phyloP scores from a whole-genome alignment of 2,797 vertebrate species.

The Zenarchopterus dispar region DNA sequence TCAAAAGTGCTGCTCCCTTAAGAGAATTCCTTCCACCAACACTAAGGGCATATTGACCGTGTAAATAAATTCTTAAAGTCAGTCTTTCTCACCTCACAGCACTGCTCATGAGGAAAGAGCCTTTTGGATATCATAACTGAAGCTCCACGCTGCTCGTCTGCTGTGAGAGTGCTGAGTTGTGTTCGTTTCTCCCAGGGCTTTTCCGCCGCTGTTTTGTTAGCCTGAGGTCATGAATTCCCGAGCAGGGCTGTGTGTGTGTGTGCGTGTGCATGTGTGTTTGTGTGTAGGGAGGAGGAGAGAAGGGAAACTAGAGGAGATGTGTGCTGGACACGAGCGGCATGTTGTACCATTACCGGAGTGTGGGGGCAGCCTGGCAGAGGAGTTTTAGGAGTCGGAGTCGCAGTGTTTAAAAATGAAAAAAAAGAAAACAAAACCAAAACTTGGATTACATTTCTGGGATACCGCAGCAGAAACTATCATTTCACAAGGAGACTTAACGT shows the following conservation, averaged over 20 bases:
- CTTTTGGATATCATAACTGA: constrained; percentile 26
- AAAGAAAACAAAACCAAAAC: neutral
- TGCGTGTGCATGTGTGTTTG: constrained; percentile 13
- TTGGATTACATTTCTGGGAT: constrained; percentile 19
- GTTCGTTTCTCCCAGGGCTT: constrained; percentile 47
- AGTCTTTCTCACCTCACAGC: constrained; percentile 43
- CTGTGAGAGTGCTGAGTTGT: constrained; percentile 35
- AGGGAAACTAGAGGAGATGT: constrained; percentile 28
- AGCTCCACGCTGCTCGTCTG: constrained; percentile 29
- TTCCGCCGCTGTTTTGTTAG: constrained; percentile 68
- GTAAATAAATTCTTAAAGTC: constrained; percentile 2
- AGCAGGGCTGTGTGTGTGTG: constrained; percentile 62
- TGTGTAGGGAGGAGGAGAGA: constrained; percentile 22
- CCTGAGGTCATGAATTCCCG: constrained; percentile 81
- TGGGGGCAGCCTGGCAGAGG: constrained; percentile 33
- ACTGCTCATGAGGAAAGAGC: constrained; percentile 23
- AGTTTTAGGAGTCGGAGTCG: constrained; percentile 10
- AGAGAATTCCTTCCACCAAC: no score
- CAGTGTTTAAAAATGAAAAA: constrained; percentile 14
- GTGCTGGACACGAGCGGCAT: constrained; percentile 18
- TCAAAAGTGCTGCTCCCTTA: neutral
- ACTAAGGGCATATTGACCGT: constrained; percentile 18
- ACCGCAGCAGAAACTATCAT: neutral
- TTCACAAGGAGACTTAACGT: constrained; percentile 1
- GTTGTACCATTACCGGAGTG: constrained; percentile 69